Percentiles rank a stretch among this genome's conserved stretches.
Conservation (phyloP, 2,113 vertebrate genomes). For the Myiagra hebetior region DNA sequence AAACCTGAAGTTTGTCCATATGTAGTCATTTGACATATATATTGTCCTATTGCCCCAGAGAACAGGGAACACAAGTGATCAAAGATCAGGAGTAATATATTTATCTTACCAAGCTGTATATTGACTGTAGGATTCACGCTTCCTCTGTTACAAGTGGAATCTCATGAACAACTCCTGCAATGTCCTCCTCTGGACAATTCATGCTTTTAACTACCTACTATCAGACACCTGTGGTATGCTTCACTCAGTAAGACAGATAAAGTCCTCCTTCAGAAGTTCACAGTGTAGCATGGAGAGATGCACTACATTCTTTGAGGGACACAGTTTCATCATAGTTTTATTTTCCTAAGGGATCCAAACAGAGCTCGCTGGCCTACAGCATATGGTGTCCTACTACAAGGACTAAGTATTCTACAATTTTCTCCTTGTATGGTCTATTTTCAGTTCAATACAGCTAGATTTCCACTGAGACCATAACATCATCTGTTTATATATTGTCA, state of each 20-base stretch:
- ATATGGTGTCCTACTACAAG: background rate
- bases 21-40: background rate
- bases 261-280: background rate
- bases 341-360: background rate
- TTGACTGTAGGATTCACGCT: background rate
- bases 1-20: background rate
- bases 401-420: background rate
- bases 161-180: background rate
- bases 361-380: background rate
- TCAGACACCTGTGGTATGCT: background rate
- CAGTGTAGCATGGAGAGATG: background rate
- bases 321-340: background rate
- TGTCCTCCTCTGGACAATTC: background rate
- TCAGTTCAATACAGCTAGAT: slow-evolving; percentile 26
- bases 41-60: background rate
- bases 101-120: background rate
- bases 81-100: accelerated
- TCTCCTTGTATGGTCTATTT: slow-evolving; percentile 48
- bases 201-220: background rate
- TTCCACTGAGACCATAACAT: slow-evolving; percentile 51
- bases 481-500: slow-evolving; percentile 43
- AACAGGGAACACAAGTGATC: background rate
- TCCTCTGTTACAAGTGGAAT: background rate
- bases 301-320: background rate
- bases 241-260: background rate